A percentile compares a stretch with the other conserved stretches of the same genome.
Evolutionary conservation across 2,113 vertebrate genomes (phyloP).

Genomic region (Micronycteris hirsuta): DNA sequence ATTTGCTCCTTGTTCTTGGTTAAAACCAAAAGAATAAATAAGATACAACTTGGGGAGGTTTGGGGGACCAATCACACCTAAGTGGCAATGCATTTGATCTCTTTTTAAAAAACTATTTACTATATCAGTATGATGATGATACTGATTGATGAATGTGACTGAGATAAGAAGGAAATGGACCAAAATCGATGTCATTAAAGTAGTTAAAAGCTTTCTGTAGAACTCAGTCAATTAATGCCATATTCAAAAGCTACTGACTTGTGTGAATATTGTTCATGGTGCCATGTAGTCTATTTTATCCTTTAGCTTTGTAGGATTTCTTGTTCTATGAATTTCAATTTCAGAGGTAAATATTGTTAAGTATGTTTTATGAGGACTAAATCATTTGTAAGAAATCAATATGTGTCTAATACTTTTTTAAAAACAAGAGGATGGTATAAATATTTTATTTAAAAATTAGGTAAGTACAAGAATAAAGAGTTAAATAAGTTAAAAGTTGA

Average conservation of each 20-base stretch:
- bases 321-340: conserved; percentile 1
- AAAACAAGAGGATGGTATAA: not conserved
- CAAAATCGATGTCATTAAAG: conserved; percentile 53
- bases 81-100: not conserved
- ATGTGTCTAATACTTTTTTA: not conserved
- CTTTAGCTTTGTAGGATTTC: not conserved
- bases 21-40: not conserved
- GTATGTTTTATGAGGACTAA: not conserved
- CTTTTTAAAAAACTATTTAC: not conserved
- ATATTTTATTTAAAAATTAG: not conserved
- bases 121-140: not conserved
- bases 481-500: not conserved
- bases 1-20: not conserved
- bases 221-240: not conserved
- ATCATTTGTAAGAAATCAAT: conserved; percentile 2
- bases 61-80: not conserved
- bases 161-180: conserved; percentile 43
- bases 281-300: not conserved
- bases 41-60: not conserved
- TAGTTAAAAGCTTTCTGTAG: conserved; percentile 42
- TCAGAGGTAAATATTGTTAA: not conserved
- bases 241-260: not conserved
- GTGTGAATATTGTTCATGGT: not conserved
- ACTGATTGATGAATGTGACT: conserved; percentile 28
- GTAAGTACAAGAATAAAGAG: conserved; percentile 5